A percentile compares a stretch with the other conserved stretches of the same genome.
Conservation (phyloP, 2,888 invertebrate genomes). For the Hyles lineata region DNA sequence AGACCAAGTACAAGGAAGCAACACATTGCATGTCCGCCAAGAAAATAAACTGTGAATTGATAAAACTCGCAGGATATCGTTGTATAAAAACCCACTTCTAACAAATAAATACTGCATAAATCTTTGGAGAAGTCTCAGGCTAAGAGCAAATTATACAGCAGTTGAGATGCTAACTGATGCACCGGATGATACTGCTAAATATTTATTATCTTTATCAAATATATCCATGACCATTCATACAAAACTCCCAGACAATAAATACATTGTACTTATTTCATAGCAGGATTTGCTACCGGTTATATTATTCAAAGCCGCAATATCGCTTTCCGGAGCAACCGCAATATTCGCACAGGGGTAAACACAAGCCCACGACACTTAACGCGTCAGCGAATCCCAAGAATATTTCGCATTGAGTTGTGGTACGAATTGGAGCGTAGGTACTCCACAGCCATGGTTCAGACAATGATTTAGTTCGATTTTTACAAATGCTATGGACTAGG, state of each 20-base stretch:
- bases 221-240: neutral
- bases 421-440: neutral
- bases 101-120: no score
- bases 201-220: neutral
- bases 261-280: constrained; percentile 1
- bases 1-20: no score
- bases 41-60: no score
- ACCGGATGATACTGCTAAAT: neutral
- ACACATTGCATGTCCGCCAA: no score
- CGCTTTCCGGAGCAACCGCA: constrained; percentile 1
- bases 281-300: constrained; percentile 1
- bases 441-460: neutral
- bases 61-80: no score
- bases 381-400: neutral
- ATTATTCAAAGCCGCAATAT: constrained; percentile 6
- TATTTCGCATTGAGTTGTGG: neutral
- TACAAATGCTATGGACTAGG: neutral
- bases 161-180: no score
- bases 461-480: neutral
- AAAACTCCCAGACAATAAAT: neutral
- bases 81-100: no score
- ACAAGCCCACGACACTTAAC: constrained; percentile 3
- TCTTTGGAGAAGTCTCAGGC: no score
- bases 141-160: no score
- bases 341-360: constrained; percentile 6